Percentiles rank a stretch among this genome's conserved stretches.
phyloP scores from a whole-genome alignment of 2,113 vertebrate genomes.

The Montifringilla adamsi region DNA sequence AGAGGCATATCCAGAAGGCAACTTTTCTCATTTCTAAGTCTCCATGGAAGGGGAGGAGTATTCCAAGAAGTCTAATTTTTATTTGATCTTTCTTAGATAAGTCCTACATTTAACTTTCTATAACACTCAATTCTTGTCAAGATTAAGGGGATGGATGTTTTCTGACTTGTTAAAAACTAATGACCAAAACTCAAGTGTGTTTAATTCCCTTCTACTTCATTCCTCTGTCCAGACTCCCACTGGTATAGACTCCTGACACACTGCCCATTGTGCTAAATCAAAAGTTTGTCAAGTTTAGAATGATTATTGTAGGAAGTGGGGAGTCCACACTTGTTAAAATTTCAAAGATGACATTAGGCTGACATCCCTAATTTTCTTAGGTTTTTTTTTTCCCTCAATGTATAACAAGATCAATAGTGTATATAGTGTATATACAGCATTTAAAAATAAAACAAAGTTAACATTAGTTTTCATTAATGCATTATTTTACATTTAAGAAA shows the following conservation, averaged over 20 bases:
- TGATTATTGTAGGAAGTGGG: not conserved
- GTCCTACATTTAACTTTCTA: not conserved
- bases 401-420: not conserved
- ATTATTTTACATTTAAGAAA: not conserved
- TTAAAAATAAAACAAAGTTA: not conserved
- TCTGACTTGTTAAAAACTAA: not conserved
- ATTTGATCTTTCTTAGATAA: not conserved
- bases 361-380: not conserved
- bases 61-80: not conserved
- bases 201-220: not conserved
- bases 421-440: not conserved
- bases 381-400: not conserved
- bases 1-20: rapidly evolving
- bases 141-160: not conserved
- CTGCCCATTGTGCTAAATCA: not conserved
- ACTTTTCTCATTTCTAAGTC: not conserved
- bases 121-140: not conserved
- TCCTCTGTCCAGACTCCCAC: not conserved
- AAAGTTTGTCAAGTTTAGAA: not conserved
- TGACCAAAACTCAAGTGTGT: not conserved
- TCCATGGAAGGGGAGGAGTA: not conserved
- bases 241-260: not conserved
- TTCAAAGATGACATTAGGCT: not conserved
- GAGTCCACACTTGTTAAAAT: not conserved
- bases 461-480: not conserved